These are phyloP conservation scores for Arctopsyche grandis DNA, from an alignment of 1,140 invertebrate species.

Conservation along the genomic window DNA sequence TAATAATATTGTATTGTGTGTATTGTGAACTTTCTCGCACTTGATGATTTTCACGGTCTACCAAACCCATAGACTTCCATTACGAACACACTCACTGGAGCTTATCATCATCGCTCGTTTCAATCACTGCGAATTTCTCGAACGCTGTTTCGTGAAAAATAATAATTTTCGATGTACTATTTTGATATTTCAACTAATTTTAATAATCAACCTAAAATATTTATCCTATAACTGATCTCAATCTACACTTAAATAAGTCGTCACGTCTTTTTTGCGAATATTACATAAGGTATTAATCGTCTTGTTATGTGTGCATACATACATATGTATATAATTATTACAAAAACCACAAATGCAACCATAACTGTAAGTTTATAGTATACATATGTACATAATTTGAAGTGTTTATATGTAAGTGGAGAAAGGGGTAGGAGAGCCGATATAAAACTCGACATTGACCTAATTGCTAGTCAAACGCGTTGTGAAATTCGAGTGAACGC, in stretches of 20 bases:
- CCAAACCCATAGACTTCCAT: no score
- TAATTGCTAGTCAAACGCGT: slow-evolving; percentile 51
- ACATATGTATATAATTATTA: background rate
- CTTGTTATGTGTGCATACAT: background rate
- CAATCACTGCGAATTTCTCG: background rate
- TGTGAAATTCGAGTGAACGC: slow-evolving; percentile 44
- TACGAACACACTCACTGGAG: no score
- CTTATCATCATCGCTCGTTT: background rate
- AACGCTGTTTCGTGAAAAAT: background rate
- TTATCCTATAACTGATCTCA: background rate
- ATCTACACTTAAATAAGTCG: background rate
- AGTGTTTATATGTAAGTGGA: background rate
- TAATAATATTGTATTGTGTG: no score
- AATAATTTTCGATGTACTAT: background rate
- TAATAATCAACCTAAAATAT: background rate
- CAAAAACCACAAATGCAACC: background rate
- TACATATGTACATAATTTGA: background rate
- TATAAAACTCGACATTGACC: slow-evolving; percentile 51
- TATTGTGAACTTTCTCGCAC: no score
- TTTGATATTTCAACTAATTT: background rate
- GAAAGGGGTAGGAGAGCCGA: slow-evolving; percentile 48
- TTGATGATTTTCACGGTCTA: no score
- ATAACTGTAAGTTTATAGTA: no score
- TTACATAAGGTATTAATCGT: background rate
- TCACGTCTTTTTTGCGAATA: background rate